Percentiles rank a stretch among this genome's conserved stretches.
Evolutionary conservation across 2,888 invertebrate species (phyloP).

Genomic region (Coenonympha arcania): DNA sequence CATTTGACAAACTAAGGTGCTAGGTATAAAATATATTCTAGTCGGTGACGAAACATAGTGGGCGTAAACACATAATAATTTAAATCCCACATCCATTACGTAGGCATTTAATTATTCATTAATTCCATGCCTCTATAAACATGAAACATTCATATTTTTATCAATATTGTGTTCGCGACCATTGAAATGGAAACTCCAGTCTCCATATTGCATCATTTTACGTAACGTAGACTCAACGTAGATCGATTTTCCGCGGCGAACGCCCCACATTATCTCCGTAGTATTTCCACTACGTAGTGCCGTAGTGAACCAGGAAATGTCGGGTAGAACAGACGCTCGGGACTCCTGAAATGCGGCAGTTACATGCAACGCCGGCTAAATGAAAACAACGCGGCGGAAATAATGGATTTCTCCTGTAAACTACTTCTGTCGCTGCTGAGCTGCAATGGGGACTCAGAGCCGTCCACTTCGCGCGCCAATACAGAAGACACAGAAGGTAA

Average conservation of each 20-base stretch:
- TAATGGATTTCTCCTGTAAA: slow-evolving; percentile 17
- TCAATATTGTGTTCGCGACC: background rate
- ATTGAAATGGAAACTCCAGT: slow-evolving; percentile 12
- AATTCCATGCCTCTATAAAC: slow-evolving; percentile 1
- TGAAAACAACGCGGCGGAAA: background rate
- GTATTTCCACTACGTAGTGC: slow-evolving; percentile 9
- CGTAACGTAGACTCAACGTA: slow-evolving; percentile 23
- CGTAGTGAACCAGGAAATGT: slow-evolving; percentile 23
- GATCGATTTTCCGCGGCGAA: slow-evolving; percentile 27
- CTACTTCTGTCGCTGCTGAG: slow-evolving; percentile 18
- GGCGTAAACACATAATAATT: slow-evolving; percentile 1
- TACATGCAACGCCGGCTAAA: background rate
- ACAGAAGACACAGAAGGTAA: background rate
- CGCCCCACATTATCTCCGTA: slow-evolving; percentile 6
- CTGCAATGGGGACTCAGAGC: slow-evolving; percentile 15
- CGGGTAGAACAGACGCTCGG: slow-evolving; percentile 20
- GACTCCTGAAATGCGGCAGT: slow-evolving; percentile 14
- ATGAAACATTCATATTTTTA: too few species aligned
- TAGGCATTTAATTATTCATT: slow-evolving; percentile 4
- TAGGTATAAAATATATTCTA: too few species aligned
- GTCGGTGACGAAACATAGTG: too few species aligned
- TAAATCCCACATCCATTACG: background rate
- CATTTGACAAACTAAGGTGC: too few species aligned
- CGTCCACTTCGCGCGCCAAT: slow-evolving; percentile 5
- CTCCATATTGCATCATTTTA: slow-evolving; percentile 24